A percentile compares a stretch with the other conserved stretches of the same genome.
Conservation (phyloP, 2,797 vertebrate species). For the Bovichtus variegatus region DNA sequence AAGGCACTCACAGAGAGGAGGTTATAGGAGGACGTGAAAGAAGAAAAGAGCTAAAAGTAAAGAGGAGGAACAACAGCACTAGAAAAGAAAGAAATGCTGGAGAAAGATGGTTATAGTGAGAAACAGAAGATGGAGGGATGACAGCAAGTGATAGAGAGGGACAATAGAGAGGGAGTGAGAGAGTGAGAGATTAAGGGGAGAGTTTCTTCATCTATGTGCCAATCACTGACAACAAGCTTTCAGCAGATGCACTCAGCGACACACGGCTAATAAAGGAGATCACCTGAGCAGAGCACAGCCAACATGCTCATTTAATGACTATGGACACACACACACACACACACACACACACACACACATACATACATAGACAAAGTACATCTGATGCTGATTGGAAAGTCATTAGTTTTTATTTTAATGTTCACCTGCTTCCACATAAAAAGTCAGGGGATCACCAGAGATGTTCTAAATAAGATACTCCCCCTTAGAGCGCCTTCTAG, state of each 20-base stretch:
- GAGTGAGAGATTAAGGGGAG: slow-evolving; percentile 42
- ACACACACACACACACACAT: not conserved
- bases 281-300: slow-evolving; percentile 60
- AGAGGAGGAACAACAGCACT: fast-evolving
- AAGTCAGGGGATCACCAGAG: no score
- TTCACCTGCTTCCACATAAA: no score
- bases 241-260: slow-evolving; percentile 69
- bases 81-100: not conserved
- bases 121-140: slow-evolving; percentile 9
- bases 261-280: slow-evolving; percentile 69
- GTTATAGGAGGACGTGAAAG: not conserved
- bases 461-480: no score
- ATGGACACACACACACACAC: slow-evolving; percentile 10
- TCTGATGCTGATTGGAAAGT: no score
- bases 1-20: not conserved
- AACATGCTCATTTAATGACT: slow-evolving; percentile 55
- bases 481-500: no score
- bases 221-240: slow-evolving; percentile 73
- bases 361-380: slow-evolving; percentile 6
- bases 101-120: not conserved
- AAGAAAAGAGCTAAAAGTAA: not conserved
- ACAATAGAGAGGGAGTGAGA: slow-evolving; percentile 16
- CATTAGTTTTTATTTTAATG: no score
- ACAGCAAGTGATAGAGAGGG: slow-evolving; percentile 9
- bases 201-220: slow-evolving; percentile 50